phyloP scores from a whole-genome alignment of 2,797 vertebrate species.

The Ctenopoma multispine region DNA sequence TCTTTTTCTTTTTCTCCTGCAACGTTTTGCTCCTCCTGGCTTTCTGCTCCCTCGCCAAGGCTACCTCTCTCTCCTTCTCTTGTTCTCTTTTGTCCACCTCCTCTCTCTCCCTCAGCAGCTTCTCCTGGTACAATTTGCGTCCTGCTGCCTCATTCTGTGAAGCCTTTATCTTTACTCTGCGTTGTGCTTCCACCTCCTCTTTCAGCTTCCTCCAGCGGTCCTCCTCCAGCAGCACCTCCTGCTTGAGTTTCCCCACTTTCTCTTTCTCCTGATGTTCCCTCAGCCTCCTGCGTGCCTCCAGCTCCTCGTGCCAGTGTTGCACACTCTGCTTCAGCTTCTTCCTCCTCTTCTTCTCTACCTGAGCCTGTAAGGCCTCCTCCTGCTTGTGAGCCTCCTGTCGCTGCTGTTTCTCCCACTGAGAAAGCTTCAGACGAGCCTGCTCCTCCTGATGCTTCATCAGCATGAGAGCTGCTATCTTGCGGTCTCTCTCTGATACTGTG shows the following conservation, averaged over 20 bases:
- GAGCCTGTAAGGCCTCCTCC: conserved; percentile 64
- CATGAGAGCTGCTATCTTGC: conserved; percentile 89
- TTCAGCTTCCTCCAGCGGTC: conserved; percentile 68
- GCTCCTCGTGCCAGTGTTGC: conserved; percentile 75
- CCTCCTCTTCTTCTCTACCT: conserved; percentile 70
- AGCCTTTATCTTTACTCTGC: conserved; percentile 51
- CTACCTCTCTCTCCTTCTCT: conserved; percentile 63
- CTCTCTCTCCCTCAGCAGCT: conserved; percentile 64
- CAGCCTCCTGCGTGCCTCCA: conserved; percentile 68
- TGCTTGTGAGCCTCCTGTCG: conserved; percentile 78
- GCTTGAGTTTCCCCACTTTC: conserved; percentile 24
- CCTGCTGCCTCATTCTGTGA: conserved; percentile 54
- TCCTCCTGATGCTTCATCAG: conserved; percentile 84
- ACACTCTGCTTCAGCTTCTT: conserved; percentile 72
- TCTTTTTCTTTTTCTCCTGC: conserved; percentile 58
- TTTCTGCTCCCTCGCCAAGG: conserved; percentile 60
- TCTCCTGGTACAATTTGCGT: conserved; percentile 75
- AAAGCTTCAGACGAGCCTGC: conserved; percentile 68
- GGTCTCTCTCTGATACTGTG: conserved; percentile 81
- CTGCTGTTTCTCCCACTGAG: conserved; percentile 72
- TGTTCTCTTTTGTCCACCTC: conserved; percentile 47
- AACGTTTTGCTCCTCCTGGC: conserved; percentile 65
- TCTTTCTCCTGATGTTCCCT: conserved; percentile 53
- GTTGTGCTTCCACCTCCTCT: conserved; percentile 69
- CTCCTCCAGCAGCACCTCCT: conserved; percentile 62